These are phyloP conservation scores for Goniozus legneri DNA, from an alignment of 1,140 invertebrate genomes.

Conservation along the genomic window DNA sequence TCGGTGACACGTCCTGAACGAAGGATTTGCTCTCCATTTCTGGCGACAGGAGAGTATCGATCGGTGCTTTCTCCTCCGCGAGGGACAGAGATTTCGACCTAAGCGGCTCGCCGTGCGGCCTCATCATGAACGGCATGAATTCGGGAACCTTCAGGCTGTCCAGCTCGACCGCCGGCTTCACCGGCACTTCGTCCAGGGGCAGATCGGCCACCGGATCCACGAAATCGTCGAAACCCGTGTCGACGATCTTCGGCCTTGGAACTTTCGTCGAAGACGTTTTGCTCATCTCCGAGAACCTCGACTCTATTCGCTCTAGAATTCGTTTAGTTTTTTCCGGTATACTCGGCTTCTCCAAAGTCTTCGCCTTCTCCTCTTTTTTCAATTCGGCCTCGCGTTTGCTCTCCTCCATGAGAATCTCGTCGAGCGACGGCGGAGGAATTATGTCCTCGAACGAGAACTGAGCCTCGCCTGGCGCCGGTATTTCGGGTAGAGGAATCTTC, in stretches of 20 bases:
- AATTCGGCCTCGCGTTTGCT: slow-evolving; percentile 14
- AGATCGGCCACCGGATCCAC: slow-evolving; percentile 51
- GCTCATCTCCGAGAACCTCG: slow-evolving; percentile 39
- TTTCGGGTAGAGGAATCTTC: slow-evolving; percentile 48
- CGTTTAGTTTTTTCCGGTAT: slow-evolving; percentile 51
- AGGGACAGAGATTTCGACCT: slow-evolving; percentile 49
- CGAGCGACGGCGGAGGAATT: too few relatives aligned
- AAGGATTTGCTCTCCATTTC: slow-evolving; percentile 50
- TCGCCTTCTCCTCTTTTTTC: slow-evolving; percentile 27
- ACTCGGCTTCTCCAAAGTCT: slow-evolving; percentile 42
- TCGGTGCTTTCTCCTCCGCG: slow-evolving; percentile 52
- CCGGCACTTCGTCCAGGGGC: slow-evolving; percentile 49
- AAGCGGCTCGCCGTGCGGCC: slow-evolving; percentile 46
- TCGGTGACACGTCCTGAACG: slow-evolving; percentile 46
- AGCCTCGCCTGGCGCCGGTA: slow-evolving; percentile 22
- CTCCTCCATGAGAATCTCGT: neutral
- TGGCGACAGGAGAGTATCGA: slow-evolving; percentile 48
- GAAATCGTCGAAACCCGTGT: slow-evolving; percentile 51
- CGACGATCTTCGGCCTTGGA: slow-evolving; percentile 45
- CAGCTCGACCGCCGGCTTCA: slow-evolving; percentile 48
- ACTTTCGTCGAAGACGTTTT: slow-evolving; percentile 37
- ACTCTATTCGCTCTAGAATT: slow-evolving; percentile 50
- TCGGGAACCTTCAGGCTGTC: slow-evolving; percentile 52
- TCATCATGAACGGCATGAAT: slow-evolving; percentile 48
- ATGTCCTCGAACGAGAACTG: too few relatives aligned